Percentiles rank a stretch among this genome's conserved stretches.
Evolutionary conservation across 2,888 invertebrate species (phyloP).

Genomic region (Cheilosia variabilis): DNA sequence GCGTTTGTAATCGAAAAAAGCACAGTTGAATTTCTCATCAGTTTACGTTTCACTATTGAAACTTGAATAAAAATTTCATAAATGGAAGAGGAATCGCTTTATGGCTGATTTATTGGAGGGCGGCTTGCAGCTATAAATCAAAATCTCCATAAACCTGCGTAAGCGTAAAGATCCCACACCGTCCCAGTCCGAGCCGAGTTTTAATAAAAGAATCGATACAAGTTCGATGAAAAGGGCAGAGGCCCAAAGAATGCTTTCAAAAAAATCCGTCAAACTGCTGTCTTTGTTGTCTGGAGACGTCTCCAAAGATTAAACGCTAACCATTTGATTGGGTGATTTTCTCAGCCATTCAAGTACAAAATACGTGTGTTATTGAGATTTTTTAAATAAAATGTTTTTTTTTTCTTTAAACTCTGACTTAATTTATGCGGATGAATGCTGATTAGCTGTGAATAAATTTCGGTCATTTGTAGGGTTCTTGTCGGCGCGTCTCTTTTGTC

Average conservation of each 20-base stretch:
- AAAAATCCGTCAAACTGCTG: no score
- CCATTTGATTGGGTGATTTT: slow-evolving; percentile 15
- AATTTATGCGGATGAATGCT: slow-evolving; percentile 4
- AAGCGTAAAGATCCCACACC: slow-evolving; percentile 9
- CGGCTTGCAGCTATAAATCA: slow-evolving; percentile 65
- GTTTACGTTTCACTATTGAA: slow-evolving; percentile 41
- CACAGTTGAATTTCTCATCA: slow-evolving; percentile 40
- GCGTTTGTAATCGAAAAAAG: slow-evolving; percentile 31
- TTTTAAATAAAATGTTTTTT: no score
- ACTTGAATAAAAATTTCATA: background rate
- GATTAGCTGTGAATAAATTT: slow-evolving; percentile 31
- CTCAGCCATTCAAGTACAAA: background rate
- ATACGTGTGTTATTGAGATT: background rate
- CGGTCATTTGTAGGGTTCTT: slow-evolving; percentile 5
- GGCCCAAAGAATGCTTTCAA: slow-evolving; percentile 9
- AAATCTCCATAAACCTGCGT: background rate
- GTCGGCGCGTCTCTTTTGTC: slow-evolving; percentile 24
- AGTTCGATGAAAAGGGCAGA: slow-evolving; percentile 3
- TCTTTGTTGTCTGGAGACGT: background rate
- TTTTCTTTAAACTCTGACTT: background rate
- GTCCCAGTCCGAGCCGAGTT: background rate
- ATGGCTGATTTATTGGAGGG: slow-evolving; percentile 71
- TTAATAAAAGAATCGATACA: slow-evolving; percentile 60
- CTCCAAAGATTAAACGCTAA: background rate
- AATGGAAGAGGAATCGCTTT: slow-evolving; percentile 43